Conservation (phyloP, 2,113 vertebrate species). For the Larimichthys polyactis region DNA sequence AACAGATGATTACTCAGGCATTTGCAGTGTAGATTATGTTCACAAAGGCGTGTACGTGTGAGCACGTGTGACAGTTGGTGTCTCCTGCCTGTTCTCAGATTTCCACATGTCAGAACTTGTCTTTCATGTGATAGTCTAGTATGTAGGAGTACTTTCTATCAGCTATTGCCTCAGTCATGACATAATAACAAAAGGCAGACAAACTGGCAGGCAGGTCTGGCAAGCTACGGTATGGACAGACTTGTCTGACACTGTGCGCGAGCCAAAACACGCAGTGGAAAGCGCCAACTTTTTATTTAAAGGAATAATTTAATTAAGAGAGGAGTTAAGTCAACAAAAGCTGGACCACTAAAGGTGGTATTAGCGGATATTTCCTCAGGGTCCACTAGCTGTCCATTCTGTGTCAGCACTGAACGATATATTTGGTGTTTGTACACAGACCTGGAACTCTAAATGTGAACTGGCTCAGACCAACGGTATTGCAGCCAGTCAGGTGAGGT, state of each 20-base stretch:
- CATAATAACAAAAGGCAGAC: conserved; percentile 59
- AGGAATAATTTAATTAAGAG: neutral
- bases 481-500: no score
- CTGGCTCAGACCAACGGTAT: no score
- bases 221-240: conserved; percentile 26
- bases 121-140: conserved; percentile 40
- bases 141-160: conserved; percentile 54
- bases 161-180: conserved; percentile 42
- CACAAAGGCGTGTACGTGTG: conserved; percentile 26
- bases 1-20: conserved; percentile 58
- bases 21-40: conserved; percentile 29
- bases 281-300: neutral
- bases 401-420: no score
- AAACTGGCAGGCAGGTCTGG: conserved; percentile 59
- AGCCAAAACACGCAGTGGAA: neutral
- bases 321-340: neutral
- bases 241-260: neutral
- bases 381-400: no score
- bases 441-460: no score
- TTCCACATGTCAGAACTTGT: conserved; percentile 72
- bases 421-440: no score
- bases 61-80: conserved; percentile 43
- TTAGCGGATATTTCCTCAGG: no score
- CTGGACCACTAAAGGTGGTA: neutral
- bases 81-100: conserved; percentile 55